Evolutionary conservation across 2,888 invertebrate genomes (phyloP), one percentile per base, ranked within the genome.

Genomic region (Nasonia oneida): DNA sequence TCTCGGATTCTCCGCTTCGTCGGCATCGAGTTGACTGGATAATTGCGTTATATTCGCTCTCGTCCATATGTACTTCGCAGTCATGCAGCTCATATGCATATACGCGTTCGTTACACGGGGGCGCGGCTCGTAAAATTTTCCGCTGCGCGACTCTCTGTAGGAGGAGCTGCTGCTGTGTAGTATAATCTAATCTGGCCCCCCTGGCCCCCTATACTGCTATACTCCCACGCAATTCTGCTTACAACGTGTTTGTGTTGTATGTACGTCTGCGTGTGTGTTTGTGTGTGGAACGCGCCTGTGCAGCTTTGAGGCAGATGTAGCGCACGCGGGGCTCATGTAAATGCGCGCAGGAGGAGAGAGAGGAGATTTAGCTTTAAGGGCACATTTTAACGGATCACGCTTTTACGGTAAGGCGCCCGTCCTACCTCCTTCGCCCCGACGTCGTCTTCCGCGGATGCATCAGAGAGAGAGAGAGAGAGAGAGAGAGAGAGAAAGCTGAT

Each of bases 81-180:
- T 53, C 50, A 23, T 23, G 57, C 57, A 18, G 57, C 57, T 18
- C 57, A 57, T 57, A 57, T 57, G n/a, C 6, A 5, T 4, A n/a
- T 39, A 33, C 29, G 29, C 18, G 29, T 64, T 29, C 76, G 47
- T n/a, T 37, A 39, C 23, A 3, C 0, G 29, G 29, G 33, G 14
- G 29, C 3, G 71, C 39, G 57, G 50, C 61, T 83, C 71, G 74
- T 79, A 84, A 79, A 84, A 84, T 79, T 84, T 84, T 74, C 74
- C 53, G 10, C 50, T 18, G 12, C 39, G 29, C 53, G 47, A 81
- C 37, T n/a, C 10, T 23, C 1, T 5, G 23, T 50, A 75, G 64
- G 47, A 74, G 37, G 23, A 2, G 47, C 47, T 47, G 47, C 47
- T 47, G 29, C 29, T 29, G 29, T 29, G 12, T 47, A 42, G 29